Conservation (phyloP, 2,888 invertebrate genomes). For the Caenorhabditis virilis region DNA sequence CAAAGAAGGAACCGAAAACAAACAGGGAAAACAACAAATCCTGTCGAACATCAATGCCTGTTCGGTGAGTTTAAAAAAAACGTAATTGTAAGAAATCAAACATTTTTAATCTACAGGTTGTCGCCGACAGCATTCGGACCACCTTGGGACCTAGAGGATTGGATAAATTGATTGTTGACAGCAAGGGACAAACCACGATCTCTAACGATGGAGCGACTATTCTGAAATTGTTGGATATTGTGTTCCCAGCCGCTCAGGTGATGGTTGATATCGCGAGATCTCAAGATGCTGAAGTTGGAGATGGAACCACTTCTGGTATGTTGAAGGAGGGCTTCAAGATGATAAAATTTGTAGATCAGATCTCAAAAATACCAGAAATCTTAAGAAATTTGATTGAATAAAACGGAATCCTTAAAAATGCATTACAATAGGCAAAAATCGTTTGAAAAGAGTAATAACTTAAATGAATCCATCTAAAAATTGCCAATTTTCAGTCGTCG, state of each 20-base stretch:
- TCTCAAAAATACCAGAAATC: too few species aligned
- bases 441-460: not conserved
- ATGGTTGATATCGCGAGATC: slow-evolving; percentile 98
- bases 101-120: slow-evolving; percentile 68
- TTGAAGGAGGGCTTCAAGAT: too few species aligned
- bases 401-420: too few species aligned
- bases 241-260: slow-evolving; percentile 96
- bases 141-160: slow-evolving; percentile 97
- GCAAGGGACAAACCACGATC: slow-evolving; percentile 80
- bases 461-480: slow-evolving; percentile 69
- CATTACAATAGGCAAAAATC: too few species aligned
- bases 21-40: slow-evolving; percentile 79
- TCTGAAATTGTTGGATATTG: slow-evolving; percentile 93
- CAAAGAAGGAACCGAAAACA: slow-evolving; percentile 91
- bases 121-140: slow-evolving; percentile 94
- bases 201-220: slow-evolving; percentile 99
- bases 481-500: too few species aligned
- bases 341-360: not conserved
- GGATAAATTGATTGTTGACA: slow-evolving; percentile 96
- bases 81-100: not conserved
- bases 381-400: too few species aligned
- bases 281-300: slow-evolving; percentile 80
- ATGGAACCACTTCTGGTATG: slow-evolving; percentile 96
- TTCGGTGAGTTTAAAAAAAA: too few species aligned
- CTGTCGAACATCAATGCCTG: slow-evolving; percentile 69